Evolutionary conservation across 2,797 vertebrate genomes (phyloP), one percentile per base, ranked within the genome.

Genomic region (Liparis tanakae): DNA sequence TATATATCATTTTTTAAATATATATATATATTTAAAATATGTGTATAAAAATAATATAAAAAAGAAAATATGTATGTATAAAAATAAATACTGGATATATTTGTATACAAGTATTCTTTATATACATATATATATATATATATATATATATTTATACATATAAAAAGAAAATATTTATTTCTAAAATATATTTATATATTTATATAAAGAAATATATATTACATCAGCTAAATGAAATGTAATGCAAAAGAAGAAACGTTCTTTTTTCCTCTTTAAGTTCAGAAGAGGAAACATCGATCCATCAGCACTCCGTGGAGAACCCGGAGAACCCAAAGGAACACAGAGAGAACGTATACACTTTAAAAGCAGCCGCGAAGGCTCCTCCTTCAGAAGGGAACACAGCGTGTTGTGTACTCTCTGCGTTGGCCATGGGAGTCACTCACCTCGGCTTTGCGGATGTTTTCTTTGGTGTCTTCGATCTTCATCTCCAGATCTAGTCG

Each of bases 391-490:
- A 22, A 25, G 10, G 34, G 17, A 70, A 43, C 37, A 17, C 0
- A 30, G 10, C 9, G 34, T n/a, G 1, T 43, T 15, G n/a, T 60
- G 63, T 43, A 37, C 10, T 20, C 18, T 39, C 39, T 34, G 41
- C 18, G 8, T 65, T 2, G 1, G 65, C 54, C 25, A 22, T 69
- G 14, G 37, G 72, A 71, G 69, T 71, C 44, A 87, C 83, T 63
- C 62, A 99, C 98, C 97, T 99, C 97, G 17, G 98, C 96, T 93
- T 98, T 98, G 80, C 98, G 97, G 58, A 99, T 97, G 79, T 93
- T 95, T 91, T 98, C 97, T 93, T 94, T 97, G 86, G 96, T 95
- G 84, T 98, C 97, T 30, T 99, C 97, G 34, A 97, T 96, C 87
- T 96, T 98, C 91, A 97, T 94, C 86, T 99, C 98, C 87, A 98